phyloP scores from a whole-genome alignment of 2,113 vertebrate species.

The Diadophis punctatus region DNA sequence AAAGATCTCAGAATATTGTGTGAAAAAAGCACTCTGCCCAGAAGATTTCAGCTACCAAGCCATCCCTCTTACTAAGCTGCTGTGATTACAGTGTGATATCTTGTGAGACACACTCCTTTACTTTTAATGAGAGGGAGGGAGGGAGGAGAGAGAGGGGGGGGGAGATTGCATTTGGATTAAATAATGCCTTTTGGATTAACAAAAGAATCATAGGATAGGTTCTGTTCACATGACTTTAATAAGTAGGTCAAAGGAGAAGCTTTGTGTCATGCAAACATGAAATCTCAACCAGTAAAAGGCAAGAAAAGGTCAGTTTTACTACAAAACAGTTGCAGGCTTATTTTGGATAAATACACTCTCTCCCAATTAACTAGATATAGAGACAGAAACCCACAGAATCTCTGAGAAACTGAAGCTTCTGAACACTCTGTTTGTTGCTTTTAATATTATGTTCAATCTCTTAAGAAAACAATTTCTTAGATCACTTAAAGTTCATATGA shows the following conservation, averaged over 20 bases:
- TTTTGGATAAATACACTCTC: neutral
- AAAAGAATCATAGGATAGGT: neutral
- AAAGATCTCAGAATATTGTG: neutral
- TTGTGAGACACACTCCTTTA: neutral
- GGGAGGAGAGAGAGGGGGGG: neutral
- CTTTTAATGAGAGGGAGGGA: neutral
- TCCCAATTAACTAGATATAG: neutral
- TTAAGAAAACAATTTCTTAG: neutral
- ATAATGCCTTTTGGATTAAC: neutral
- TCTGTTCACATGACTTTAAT: neutral
- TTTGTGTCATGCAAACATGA: neutral
- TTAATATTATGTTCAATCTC: neutral
- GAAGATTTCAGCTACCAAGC: neutral
- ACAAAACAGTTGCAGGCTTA: neutral
- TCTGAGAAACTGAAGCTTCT: neutral
- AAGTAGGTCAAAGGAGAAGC: neutral
- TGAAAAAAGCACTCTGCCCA: neutral
- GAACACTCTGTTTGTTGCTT: neutral
- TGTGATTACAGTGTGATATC: neutral
- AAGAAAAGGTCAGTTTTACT: neutral
- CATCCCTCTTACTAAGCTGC: neutral
- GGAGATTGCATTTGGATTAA: neutral
- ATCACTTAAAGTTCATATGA: neutral
- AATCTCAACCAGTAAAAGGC: neutral
- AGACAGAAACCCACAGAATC: neutral